phyloP scores from a whole-genome alignment of 1,140 invertebrate genomes.

The Rhynchophorus ferrugineus region DNA sequence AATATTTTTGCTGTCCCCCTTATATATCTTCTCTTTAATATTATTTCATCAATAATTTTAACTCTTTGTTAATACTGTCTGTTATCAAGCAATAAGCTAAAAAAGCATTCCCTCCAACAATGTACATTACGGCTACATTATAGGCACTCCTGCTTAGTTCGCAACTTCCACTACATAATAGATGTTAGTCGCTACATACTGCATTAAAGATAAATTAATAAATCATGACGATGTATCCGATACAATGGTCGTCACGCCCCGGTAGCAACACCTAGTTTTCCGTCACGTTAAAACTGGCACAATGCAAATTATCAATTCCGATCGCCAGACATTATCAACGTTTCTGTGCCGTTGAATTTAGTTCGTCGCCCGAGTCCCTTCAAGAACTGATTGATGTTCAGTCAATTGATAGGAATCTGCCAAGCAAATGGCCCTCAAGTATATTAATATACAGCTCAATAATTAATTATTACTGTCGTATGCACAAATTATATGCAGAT shows the following conservation, averaged over 20 bases:
- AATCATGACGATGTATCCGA: not conserved
- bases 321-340: conserved; percentile 13
- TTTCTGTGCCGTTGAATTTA: conserved; percentile 12
- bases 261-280: not conserved
- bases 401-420: conserved; percentile 13
- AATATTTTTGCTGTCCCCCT: no score
- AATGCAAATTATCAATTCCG: conserved; percentile 1
- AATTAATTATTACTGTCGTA: conserved; percentile 14
- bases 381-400: conserved; percentile 17
- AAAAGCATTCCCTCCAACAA: no score
- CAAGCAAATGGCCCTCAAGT: conserved; percentile 12
- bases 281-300: not conserved
- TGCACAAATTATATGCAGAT: conserved; percentile 10
- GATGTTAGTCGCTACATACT: no score
- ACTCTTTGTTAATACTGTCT: no score
- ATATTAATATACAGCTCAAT: conserved; percentile 10
- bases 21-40: no score
- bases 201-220: no score
- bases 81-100: no score
- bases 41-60: no score
- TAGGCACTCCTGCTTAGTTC: no score
- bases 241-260: not conserved
- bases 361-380: conserved; percentile 5
- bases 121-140: no score
- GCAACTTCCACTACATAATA: no score